phyloP scores from a whole-genome alignment of 2,888 invertebrate genomes.

The Synergus gifuensis region DNA sequence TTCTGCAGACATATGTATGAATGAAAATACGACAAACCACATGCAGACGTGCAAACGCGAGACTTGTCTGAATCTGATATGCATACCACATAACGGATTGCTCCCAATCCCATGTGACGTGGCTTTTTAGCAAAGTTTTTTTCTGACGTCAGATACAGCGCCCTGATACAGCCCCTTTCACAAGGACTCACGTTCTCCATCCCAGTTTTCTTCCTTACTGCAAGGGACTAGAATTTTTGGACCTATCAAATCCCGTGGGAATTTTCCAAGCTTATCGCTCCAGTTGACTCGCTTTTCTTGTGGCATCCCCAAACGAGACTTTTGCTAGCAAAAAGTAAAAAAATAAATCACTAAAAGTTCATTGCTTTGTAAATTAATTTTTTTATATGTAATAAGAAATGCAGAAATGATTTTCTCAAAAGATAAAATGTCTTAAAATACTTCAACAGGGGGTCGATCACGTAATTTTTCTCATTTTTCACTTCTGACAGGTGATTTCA shows the following conservation, averaged over 20 bases:
- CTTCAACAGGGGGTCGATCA: background rate
- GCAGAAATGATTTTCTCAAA: background rate
- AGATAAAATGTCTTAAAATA: background rate
- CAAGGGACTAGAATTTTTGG: background rate
- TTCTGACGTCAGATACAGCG: conserved; percentile 55
- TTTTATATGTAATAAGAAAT: background rate
- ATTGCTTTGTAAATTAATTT: background rate
- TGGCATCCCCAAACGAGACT: background rate
- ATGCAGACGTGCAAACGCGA: conserved; percentile 51
- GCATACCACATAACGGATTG: conserved; percentile 57
- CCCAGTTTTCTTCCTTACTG: background rate
- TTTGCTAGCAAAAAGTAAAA: background rate
- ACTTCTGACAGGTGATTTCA: no score
- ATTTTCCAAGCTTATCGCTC: background rate
- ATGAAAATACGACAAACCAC: background rate
- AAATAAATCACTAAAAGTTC: background rate
- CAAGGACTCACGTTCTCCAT: background rate
- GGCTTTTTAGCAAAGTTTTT: conserved; percentile 59
- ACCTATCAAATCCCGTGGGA: background rate
- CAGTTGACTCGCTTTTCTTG: background rate
- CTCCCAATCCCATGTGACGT: conserved; percentile 58
- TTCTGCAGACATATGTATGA: background rate
- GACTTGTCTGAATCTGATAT: conserved; percentile 54
- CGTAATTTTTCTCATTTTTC: no score
- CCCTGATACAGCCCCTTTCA: conserved; percentile 58